Evolutionary conservation across 2,797 vertebrate genomes (phyloP), one percentile per base, ranked within the genome.

Genomic region (Epinephelus malabaricus): DNA sequence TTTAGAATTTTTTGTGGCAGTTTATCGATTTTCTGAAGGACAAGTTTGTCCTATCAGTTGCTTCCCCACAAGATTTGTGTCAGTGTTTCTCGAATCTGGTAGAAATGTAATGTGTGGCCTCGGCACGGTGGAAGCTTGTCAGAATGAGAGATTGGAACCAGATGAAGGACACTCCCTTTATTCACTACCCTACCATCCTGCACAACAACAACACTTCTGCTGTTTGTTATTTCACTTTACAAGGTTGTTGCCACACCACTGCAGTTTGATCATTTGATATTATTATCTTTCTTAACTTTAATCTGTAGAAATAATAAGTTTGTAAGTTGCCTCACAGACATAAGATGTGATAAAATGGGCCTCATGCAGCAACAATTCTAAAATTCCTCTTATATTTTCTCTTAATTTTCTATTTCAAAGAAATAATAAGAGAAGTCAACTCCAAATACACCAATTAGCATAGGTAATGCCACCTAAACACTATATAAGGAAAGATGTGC

Each of bases 41-140:
- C 17, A 46, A 10, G 6, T 30, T 25, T 47, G 19, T 54, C 43
- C 51, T 64, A 49, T 34, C 5, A 34, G 27, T 55, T 63, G 66
- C 21, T 69, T 67, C n/a, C 3, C 0, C 5, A 11, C 8, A 3
- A 3, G 2, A 67, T 53, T 47, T 53, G 40, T 62, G 38, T 27
- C 1, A 8, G 15, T 51, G 51, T 56, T 12, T 70, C 65, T 63
- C n/a, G 9, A 47, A 69, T 67, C 51, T 77, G 23, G 30, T 34
- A 61, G 46, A 12, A 23, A 65, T 58, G 81, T 69, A 68, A 50
- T 40, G 14, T 40, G 15, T 60, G 63, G 59, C n/a, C 19, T 71
- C 61, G 56, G 21, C 43, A 69, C 60, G 55, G 40, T 69, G 17
- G 17, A 68, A 7, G 34, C 21, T 46, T 45, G 47, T 49, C n/a